Base-by-base conservation (phyloP, 1,140 invertebrate species). In the Ruditapes philippinarum region DNA sequence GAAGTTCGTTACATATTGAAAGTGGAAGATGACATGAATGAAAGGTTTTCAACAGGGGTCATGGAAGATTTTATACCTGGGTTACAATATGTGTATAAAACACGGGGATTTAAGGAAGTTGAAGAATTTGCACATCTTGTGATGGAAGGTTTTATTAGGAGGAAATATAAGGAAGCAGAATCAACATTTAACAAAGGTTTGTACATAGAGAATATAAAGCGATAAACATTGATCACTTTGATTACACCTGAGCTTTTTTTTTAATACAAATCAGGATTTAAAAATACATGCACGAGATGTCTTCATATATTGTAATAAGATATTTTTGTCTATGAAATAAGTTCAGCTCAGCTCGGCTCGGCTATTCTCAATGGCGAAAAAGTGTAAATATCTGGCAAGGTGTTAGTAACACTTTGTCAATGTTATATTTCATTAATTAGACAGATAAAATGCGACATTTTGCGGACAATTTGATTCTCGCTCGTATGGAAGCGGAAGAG, bases 391-490 rank as follows among this genome's bases (percentile, higher is more conserved):
- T n/a, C n/a, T n/a, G n/a, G n/a, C n/a, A n/a, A n/a, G n/a, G n/a
- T n/a, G n/a, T n/a, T n/a, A n/a, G n/a, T n/a, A n/a, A n/a, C n/a
- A n/a, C n/a, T n/a, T n/a, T n/a, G n/a, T n/a, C n/a, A n/a, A n/a
- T n/a, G n/a, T n/a, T n/a, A n/a, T n/a, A n/a, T n/a, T n/a, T n/a
- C n/a, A n/a, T n/a, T n/a, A n/a, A n/a, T n/a, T n/a, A n/a, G 25
- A 19, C 45, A 85, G 82, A 74, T 11, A 76, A 73, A n/a, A 57
- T 74, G 11, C 82, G 65, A 14, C 65, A 85, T 19, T 76, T 85
- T 49, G 31, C 38, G 4, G 82, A 85, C 45, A 51, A 45, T n/a
- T 36, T 85, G 14, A 73, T 85, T 33, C 45, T 74, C 1, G 82
- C 82, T 31, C 33, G 68, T n/a, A 33, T n/a, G 5, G 82, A 85